Base-by-base conservation (phyloP, 2,888 invertebrate species). In the Andrena fulva region DNA sequence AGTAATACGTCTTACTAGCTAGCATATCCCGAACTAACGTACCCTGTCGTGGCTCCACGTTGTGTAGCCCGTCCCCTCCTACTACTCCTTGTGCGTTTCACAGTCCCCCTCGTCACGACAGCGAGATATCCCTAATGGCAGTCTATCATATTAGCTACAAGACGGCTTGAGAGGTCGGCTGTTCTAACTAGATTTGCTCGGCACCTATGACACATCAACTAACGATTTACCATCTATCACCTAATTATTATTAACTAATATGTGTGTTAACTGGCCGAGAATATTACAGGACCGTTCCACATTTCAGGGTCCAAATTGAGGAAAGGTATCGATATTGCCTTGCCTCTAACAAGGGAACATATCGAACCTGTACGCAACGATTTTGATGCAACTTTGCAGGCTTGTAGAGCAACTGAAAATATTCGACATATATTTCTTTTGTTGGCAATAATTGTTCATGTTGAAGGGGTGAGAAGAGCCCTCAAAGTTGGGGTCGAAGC, bases 1-100 rank as follows among this genome's bases (percentile, higher is more conserved):
- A 92, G 92, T 93, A 93, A 92, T 93, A 93, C 92, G 91, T 92
- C 93, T 93, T 92, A 90, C 88, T 89, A 88, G 85, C 81, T 84
- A 84, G 84, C 85, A 73, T 77, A 79, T 81, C 82, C 87, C 76
- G 75, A 86, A 80, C 84, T 82, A 85, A 82, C 85, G 86, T 81
- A 82, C 80, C 79, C 87, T 84, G 84, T 84, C 88, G 74, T 86
- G 81, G 81, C 72, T 69, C 75, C 66, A 54, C 73, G 81, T 78
- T 83, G 77, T 74, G 73, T 68, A 80, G 80, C 71, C 78, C 67
- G 54, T 52, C 70, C 24, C 78, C 29, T 20, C 56, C 67, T n/a
- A 80, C 69, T 60, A 42, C 73, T 77, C 75, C 66, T 69, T 48
- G 75, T 68, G 75, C 71, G 70, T 79, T 87, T 77, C 84, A 77